Conservation (phyloP, 2,888 invertebrate genomes). For the Uropetala carovei region DNA sequence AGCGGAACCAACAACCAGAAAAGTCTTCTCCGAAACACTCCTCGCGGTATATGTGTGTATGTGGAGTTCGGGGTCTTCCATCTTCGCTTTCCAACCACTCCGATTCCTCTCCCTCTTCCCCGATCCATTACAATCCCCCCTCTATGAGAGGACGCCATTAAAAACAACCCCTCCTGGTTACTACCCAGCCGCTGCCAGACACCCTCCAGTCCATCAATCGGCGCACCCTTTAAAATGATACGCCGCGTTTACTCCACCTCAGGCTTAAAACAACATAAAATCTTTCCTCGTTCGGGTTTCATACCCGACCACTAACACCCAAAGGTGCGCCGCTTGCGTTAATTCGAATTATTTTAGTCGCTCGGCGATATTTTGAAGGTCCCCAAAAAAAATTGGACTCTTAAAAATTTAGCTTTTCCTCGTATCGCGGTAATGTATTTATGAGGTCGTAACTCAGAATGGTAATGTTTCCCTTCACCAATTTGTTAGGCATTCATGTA, state of each 20-base stretch:
- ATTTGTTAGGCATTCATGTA: too few species aligned
- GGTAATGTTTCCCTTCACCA: too few species aligned
- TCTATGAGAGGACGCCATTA: neutral
- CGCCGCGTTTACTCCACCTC: slow-evolving; percentile 7
- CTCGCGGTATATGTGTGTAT: neutral
- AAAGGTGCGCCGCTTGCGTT: neutral
- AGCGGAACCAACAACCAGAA: slow-evolving; percentile 45
- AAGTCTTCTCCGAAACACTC: neutral
- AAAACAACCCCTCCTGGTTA: neutral
- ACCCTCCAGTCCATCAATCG: neutral
- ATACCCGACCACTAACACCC: neutral
- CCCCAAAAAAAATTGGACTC: neutral
- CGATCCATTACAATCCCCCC: neutral
- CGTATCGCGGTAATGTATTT: neutral
- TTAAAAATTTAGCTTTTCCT: neutral
- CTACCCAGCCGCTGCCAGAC: neutral
- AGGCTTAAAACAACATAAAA: slow-evolving; percentile 29
- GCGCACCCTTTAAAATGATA: slow-evolving; percentile 43
- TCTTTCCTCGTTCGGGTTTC: slow-evolving; percentile 43
- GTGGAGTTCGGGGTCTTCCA: too few species aligned
- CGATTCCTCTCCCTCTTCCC: neutral
- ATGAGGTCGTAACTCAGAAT: neutral
- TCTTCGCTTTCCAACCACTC: neutral
- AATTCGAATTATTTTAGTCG: neutral
- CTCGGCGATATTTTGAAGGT: neutral